phyloP scores from a whole-genome alignment of 2,113 vertebrate genomes.

The Strix uralensis region DNA sequence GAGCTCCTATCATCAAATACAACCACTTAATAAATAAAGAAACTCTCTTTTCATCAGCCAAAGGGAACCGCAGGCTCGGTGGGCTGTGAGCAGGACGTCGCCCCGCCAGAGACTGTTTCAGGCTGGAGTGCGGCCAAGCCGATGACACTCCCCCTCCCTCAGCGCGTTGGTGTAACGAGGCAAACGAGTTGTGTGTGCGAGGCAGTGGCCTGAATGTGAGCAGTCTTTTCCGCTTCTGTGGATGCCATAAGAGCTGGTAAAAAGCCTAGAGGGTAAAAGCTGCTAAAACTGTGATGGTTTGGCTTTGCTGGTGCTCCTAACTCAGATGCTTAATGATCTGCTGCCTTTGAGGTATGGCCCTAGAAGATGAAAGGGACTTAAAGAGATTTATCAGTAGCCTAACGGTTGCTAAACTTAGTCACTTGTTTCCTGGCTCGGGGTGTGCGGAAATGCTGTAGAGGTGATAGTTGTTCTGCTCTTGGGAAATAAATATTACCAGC shows the following conservation, averaged over 20 bases:
- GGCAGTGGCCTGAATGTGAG: neutral
- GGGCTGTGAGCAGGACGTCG: too few species aligned
- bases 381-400: neutral
- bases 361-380: neutral
- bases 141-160: too few species aligned
- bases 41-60: neutral
- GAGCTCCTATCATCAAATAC: neutral
- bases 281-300: neutral
- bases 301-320: neutral
- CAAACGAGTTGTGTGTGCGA: fast-evolving
- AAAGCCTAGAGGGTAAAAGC: neutral
- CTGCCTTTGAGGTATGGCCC: neutral
- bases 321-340: neutral
- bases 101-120: neutral
- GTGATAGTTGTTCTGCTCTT: neutral
- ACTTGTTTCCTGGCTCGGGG: neutral
- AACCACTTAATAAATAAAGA: neutral
- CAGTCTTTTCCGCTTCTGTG: too few species aligned
- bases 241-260: neutral
- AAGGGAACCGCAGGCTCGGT: neutral
- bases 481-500: neutral
- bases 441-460: neutral
- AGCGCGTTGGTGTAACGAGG: fast-evolving
- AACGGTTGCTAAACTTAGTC: neutral
- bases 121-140: neutral